These are phyloP conservation scores for Misgurnus mizolepis DNA, from an alignment of 2,113 vertebrate species.

Conservation along the genomic window DNA sequence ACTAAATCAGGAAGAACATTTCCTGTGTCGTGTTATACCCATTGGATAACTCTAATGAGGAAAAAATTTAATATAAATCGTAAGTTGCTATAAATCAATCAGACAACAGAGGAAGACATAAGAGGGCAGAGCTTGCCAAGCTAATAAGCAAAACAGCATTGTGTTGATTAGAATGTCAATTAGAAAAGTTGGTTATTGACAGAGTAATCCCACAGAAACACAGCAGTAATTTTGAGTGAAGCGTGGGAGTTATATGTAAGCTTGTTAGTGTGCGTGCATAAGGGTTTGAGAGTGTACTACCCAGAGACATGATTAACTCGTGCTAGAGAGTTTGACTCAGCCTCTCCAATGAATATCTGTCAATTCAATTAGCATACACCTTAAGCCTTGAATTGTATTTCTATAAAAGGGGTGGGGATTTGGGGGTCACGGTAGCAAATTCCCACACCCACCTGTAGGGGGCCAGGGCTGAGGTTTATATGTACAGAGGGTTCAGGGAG, in stretches of 20 bases:
- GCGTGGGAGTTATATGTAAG: constrained; percentile 2
- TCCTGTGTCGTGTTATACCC: background rate
- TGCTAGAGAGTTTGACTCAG: constrained; percentile 57
- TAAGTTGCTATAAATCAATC: constrained; percentile 2
- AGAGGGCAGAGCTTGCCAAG: constrained; percentile 23
- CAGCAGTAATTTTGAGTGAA: background rate
- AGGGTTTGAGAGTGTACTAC: constrained; percentile 43
- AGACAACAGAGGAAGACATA: constrained; percentile 22
- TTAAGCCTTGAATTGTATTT: background rate
- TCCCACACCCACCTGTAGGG: constrained; percentile 90
- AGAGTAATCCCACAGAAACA: constrained; percentile 35
- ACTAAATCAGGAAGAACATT: background rate
- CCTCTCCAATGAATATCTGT: constrained; percentile 39
- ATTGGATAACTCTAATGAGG: constrained; percentile 8
- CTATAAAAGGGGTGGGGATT: background rate
- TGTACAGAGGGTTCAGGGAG: constrained; percentile 83
- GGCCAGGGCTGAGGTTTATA: constrained; percentile 81
- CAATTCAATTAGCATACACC: constrained; percentile 21
- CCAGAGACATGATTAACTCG: constrained; percentile 57
- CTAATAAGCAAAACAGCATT: constrained; percentile 44
- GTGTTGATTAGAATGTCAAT: constrained; percentile 36
- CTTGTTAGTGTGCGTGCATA: constrained; percentile 33
- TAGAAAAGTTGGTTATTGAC: constrained; percentile 35
- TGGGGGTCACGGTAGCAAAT: constrained; percentile 47
- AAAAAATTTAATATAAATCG: constrained; percentile 11